phyloP scores from a whole-genome alignment of 2,888 invertebrate genomes.

The Perizoma flavofasciatum region DNA sequence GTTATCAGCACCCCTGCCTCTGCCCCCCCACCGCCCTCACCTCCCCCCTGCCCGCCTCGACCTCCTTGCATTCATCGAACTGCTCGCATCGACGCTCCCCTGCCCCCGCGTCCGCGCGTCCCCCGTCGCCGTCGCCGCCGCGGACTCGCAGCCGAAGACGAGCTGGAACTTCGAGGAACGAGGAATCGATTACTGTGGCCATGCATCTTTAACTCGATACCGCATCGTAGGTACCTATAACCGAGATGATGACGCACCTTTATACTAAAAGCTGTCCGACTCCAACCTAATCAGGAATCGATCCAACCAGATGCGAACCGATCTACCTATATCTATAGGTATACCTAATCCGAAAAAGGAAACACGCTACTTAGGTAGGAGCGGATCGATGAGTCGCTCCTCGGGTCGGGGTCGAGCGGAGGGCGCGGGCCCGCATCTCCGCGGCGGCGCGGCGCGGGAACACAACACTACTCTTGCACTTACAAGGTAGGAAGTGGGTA shows the following conservation, averaged over 20 bases:
- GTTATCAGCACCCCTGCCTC: constrained; percentile 55
- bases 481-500: too few species aligned
- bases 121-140: too few species aligned
- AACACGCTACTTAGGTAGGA: background rate
- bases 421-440: constrained; percentile 10
- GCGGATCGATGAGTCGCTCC: constrained; percentile 3
- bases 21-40: constrained; percentile 26
- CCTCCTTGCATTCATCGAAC: constrained; percentile 59
- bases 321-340: constrained; percentile 1
- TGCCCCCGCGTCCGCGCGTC: too few species aligned
- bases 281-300: background rate
- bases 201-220: too few species aligned
- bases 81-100: too few species aligned
- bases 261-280: background rate
- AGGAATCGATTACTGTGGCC: too few species aligned
- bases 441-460: background rate
- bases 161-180: too few species aligned
- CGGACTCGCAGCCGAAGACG: too few species aligned
- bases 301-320: background rate
- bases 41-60: constrained; percentile 46
- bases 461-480: too few species aligned
- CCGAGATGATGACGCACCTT: constrained; percentile 4
- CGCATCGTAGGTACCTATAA: too few species aligned
- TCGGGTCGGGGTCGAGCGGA: too few species aligned
- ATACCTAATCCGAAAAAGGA: constrained; percentile 2